These are phyloP conservation scores for Erebia epiphron DNA, from an alignment of 2,888 invertebrate species.

Conservation along the genomic window DNA sequence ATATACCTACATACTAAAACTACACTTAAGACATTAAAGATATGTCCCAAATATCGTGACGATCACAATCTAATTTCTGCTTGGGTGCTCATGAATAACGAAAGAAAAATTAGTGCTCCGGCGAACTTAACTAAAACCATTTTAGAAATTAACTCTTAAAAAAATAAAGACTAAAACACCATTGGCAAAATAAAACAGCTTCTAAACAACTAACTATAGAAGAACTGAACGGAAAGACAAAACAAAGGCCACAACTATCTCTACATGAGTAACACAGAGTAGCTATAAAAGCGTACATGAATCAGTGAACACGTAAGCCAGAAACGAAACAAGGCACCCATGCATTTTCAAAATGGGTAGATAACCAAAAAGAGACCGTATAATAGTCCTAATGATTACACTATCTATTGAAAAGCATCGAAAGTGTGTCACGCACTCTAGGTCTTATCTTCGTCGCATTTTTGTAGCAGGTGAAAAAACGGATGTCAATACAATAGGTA, in stretches of 20 bases:
- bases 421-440: slow-evolving; percentile 65
- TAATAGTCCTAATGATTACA: slow-evolving; percentile 49
- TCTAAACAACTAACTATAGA: not conserved
- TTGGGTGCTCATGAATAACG: slow-evolving; percentile 1
- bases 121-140: not conserved
- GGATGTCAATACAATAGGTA: slow-evolving; percentile 16
- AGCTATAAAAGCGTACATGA: slow-evolving; percentile 14
- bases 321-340: slow-evolving; percentile 21
- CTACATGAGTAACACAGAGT: slow-evolving; percentile 7
- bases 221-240: not conserved
- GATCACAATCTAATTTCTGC: slow-evolving; percentile 2
- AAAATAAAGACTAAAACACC: not conserved
- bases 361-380: slow-evolving; percentile 35
- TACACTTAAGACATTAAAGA: not conserved
- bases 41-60: not conserved
- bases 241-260: not conserved
- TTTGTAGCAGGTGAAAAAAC: slow-evolving; percentile 51
- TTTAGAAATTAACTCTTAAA: not conserved
- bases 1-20: not conserved
- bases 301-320: slow-evolving; percentile 19
- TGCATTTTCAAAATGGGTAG: slow-evolving; percentile 30
- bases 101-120: not conserved
- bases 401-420: slow-evolving; percentile 55
- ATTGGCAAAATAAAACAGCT: not conserved
- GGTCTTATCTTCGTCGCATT: slow-evolving; percentile 48